Percentiles rank a stretch among this genome's conserved stretches.
phyloP scores from a whole-genome alignment of 2,797 vertebrate genomes.

The Macrochelys suwanniensis region DNA sequence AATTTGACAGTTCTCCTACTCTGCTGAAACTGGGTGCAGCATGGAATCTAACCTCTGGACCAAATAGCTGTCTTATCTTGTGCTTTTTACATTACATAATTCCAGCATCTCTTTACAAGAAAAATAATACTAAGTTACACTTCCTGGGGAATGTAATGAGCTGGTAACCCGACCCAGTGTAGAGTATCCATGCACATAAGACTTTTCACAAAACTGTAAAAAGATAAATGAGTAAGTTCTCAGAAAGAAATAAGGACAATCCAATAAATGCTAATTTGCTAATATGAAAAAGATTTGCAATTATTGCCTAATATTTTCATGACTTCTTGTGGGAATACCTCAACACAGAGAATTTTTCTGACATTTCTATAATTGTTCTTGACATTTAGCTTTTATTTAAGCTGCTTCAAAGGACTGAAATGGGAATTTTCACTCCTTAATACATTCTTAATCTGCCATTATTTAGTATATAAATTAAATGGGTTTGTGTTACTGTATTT shows the following conservation, averaged over 20 bases:
- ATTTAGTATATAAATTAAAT: conserved; percentile 29
- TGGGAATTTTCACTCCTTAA: conserved; percentile 6
- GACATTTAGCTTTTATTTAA: conserved; percentile 1
- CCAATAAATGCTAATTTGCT: background rate
- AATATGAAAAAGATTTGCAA: background rate
- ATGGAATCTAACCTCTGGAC: background rate
- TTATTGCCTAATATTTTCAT: conserved; percentile 8
- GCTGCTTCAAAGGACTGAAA: background rate
- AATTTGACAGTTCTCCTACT: background rate
- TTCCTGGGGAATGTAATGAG: background rate
- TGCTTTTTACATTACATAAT: background rate
- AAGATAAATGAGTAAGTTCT: background rate
- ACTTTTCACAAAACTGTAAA: background rate
- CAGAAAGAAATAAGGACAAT: background rate
- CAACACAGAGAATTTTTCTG: background rate
- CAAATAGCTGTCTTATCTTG: background rate
- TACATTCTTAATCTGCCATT: background rate
- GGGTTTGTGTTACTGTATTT: background rate
- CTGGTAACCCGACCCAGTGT: background rate
- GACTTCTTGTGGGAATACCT: conserved; percentile 12
- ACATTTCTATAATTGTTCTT: conserved; percentile 32
- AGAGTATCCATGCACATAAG: background rate
- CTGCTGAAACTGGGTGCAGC: background rate
- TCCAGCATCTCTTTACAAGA: background rate
- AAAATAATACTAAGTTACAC: background rate